These are phyloP conservation scores for Chaetophractus vellerosus DNA, from an alignment of 2,797 vertebrate genomes.

Conservation along the genomic window DNA sequence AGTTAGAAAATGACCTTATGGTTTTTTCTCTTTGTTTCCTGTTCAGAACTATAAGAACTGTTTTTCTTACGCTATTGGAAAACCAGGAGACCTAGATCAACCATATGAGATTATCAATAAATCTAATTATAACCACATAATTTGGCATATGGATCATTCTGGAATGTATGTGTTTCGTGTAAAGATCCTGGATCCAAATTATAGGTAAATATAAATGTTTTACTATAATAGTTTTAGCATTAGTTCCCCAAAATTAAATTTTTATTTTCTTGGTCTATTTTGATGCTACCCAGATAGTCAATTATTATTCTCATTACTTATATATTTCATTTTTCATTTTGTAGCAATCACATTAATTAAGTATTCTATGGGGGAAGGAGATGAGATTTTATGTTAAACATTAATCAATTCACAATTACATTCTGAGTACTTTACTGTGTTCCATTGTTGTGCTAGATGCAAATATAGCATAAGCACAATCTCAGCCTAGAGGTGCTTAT, in stretches of 20 bases:
- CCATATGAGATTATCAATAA: conserved; percentile 85
- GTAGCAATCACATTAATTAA: conserved; percentile 18
- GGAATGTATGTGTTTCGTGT: conserved; percentile 82
- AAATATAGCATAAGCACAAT: not conserved
- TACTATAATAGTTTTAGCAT: not conserved
- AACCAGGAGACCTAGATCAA: conserved; percentile 74
- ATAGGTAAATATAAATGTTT: conserved; percentile 78
- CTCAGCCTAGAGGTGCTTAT: not conserved
- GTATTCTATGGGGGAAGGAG: not conserved
- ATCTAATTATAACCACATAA: conserved; percentile 75
- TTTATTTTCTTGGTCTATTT: conserved; percentile 19
- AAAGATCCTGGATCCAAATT: conserved; percentile 85
- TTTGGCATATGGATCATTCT: conserved; percentile 72
- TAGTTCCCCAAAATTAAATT: not conserved
- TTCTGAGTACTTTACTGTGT: not conserved
- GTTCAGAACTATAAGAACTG: conserved; percentile 86
- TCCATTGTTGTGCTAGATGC: not conserved
- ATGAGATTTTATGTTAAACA: not conserved
- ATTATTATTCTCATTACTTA: conserved; percentile 9
- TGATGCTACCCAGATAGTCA: not conserved
- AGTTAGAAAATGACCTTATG: conserved; percentile 36
- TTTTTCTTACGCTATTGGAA: conserved; percentile 76
- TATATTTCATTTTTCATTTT: conserved; percentile 32
- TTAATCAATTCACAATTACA: conserved; percentile 5
- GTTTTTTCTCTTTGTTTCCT: conserved; percentile 61